Conservation (phyloP, 2,797 vertebrate species). For the Crypturellus tataupa region DNA sequence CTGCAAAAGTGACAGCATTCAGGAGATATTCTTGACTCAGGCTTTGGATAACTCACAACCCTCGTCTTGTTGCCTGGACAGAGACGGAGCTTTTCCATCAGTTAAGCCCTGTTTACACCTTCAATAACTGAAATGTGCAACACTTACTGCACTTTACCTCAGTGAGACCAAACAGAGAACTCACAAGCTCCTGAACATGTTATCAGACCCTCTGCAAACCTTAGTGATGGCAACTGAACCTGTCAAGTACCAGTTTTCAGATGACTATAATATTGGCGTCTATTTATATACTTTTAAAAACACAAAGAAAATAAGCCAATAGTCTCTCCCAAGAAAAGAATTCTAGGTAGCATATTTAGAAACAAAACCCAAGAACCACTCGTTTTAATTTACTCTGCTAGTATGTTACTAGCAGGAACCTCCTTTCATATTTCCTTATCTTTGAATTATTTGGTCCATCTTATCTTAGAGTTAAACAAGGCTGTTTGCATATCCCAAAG, state of each 20-base stretch:
- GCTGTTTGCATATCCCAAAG: slow-evolving; percentile 32
- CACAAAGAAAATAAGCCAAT: neutral
- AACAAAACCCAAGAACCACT: neutral
- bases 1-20: slow-evolving; percentile 22
- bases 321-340: neutral
- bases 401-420: neutral
- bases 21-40: slow-evolving; percentile 16
- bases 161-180: neutral
- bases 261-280: neutral
- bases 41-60: neutral
- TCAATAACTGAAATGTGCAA: neutral
- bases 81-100: neutral
- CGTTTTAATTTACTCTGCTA: neutral
- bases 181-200: neutral
- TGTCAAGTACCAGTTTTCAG: neutral
- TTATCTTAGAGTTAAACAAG: slow-evolving; percentile 38
- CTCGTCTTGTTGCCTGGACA: neutral
- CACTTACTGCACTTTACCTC: neutral
- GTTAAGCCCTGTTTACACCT: neutral
- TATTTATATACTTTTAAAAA: neutral
- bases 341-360: neutral
- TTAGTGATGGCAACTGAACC: neutral
- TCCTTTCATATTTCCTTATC: neutral
- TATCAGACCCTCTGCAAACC: neutral
- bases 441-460: slow-evolving; percentile 49